A percentile compares a stretch with the other conserved stretches of the same genome.
Conservation (phyloP, 1,140 invertebrate genomes). For the Nasonia vitripennis region DNA sequence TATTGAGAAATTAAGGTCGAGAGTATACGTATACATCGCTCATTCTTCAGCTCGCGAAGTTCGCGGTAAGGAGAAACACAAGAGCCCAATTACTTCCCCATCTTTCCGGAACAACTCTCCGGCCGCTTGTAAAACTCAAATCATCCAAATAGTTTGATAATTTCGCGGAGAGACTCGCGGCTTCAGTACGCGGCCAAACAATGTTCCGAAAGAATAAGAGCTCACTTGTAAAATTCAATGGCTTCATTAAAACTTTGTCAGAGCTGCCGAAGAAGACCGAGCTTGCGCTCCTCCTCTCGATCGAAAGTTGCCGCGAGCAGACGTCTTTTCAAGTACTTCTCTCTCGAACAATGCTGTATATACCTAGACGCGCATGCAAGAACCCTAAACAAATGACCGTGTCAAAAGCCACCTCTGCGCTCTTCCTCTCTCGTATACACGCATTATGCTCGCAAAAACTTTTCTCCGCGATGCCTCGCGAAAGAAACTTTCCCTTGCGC, state of each 20-base stretch:
- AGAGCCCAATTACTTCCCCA: not conserved
- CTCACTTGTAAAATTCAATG: slow-evolving; percentile 63
- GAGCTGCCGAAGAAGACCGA: slow-evolving; percentile 9
- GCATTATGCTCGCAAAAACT: slow-evolving; percentile 29
- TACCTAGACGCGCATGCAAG: not conserved
- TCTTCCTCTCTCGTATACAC: not conserved
- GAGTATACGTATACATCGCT: too few relatives aligned
- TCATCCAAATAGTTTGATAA: slow-evolving; percentile 18
- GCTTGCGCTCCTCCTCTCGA: not conserved
- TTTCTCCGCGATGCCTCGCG: not conserved
- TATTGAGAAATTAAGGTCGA: too few relatives aligned
- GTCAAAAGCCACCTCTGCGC: slow-evolving; percentile 24
- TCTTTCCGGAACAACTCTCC: not conserved
- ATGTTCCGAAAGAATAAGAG: slow-evolving; percentile 44
- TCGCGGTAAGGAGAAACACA: not conserved
- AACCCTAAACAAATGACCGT: slow-evolving; percentile 49
- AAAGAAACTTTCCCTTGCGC: not conserved
- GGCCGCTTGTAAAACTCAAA: not conserved
- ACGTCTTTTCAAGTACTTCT: slow-evolving; percentile 34
- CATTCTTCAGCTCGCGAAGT: too few relatives aligned
- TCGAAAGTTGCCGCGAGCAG: slow-evolving; percentile 22
- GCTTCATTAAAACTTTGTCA: slow-evolving; percentile 51
- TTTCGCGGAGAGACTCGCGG: not conserved
- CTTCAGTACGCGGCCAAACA: not conserved
- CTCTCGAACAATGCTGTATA: slow-evolving; percentile 29